phyloP scores from a whole-genome alignment of 2,888 invertebrate species.

The Hoplodrina blanda region DNA sequence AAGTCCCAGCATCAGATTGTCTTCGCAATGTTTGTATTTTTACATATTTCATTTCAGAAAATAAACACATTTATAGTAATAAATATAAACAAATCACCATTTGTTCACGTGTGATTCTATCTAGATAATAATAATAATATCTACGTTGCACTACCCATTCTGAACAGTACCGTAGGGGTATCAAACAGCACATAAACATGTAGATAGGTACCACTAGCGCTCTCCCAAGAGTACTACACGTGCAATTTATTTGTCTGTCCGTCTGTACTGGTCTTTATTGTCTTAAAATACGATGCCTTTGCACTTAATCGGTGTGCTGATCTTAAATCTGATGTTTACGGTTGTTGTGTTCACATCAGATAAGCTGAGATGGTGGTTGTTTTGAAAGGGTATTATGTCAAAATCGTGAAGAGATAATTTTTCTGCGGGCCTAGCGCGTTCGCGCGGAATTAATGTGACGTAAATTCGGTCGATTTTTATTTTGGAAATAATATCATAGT shows the following conservation, averaged over 20 bases:
- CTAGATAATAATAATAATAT: background rate
- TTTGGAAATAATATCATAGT: too few relatives aligned
- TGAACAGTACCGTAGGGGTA: background rate
- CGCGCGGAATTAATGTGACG: too few relatives aligned
- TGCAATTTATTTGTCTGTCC: conserved; percentile 35
- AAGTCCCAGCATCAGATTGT: too few relatives aligned
- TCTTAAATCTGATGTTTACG: conserved; percentile 13
- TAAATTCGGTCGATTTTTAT: too few relatives aligned
- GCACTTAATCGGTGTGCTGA: conserved; percentile 10
- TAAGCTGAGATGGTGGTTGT: background rate
- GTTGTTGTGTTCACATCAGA: background rate
- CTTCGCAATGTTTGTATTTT: too few relatives aligned
- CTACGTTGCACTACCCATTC: background rate
- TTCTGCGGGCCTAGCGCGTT: too few relatives aligned
- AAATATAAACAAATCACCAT: background rate
- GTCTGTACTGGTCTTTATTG: conserved; percentile 30
- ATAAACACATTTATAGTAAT: background rate
- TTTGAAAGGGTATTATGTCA: too few relatives aligned
- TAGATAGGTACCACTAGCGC: background rate
- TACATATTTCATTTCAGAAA: too few relatives aligned
- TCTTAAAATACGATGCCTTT: conserved; percentile 30
- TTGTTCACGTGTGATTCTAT: background rate
- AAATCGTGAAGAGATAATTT: too few relatives aligned
- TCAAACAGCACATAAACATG: conserved; percentile 6
- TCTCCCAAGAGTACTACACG: conserved; percentile 28